phyloP scores from a whole-genome alignment of 2,113 vertebrate species.

The Columba livia region DNA sequence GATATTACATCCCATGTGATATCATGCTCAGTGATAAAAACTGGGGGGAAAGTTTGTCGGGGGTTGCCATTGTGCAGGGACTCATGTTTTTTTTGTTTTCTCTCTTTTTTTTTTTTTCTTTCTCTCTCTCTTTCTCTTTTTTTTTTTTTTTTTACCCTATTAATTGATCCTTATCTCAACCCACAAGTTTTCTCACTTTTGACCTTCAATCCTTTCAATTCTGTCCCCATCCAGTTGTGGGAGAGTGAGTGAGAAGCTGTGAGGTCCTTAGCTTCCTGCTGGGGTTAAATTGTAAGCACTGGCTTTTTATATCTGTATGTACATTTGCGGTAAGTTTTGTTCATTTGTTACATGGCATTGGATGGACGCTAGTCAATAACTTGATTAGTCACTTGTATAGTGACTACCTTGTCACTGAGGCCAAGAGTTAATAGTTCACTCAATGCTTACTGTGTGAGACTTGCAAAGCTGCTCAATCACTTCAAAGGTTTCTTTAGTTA shows the following conservation, averaged over 20 bases:
- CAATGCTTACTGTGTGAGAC: not conserved
- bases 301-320: not conserved
- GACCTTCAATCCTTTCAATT: no score
- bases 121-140: no score
- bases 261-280: no score
- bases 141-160: not conserved
- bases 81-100: not conserved
- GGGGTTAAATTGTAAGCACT: not conserved
- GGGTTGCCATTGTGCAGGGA: not conserved
- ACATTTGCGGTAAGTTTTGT: not conserved
- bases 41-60: fast-evolving
- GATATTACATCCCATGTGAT: not conserved
- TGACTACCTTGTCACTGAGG: not conserved
- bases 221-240: not conserved
- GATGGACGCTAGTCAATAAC: not conserved
- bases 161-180: not conserved
- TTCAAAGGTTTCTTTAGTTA: not conserved
- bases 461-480: not conserved
- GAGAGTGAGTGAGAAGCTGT: not conserved
- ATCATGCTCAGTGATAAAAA: not conserved
- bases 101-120: not conserved
- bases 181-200: not conserved
- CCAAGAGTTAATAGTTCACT: not conserved
- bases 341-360: not conserved
- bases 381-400: not conserved